phyloP scores from a whole-genome alignment of 2,888 invertebrate genomes.

The Cabera pusaria region DNA sequence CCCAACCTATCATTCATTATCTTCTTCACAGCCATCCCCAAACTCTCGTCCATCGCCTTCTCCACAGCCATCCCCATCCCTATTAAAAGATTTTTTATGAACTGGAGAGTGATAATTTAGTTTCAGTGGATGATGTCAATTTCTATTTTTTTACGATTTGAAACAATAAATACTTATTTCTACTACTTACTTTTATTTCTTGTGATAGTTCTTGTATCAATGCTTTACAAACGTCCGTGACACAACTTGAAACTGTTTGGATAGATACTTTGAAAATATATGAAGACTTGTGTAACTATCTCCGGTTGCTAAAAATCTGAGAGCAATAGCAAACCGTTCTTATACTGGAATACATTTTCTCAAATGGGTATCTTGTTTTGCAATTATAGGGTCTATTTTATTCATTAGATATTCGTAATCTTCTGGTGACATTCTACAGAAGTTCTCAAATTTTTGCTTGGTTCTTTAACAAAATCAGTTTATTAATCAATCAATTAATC shows the following conservation, averaged over 20 bases:
- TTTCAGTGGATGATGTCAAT: too few relatives aligned
- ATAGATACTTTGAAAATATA: slow-evolving; percentile 5
- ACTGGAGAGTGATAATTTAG: too few relatives aligned
- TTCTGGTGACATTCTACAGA: slow-evolving; percentile 7
- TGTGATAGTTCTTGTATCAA: slow-evolving; percentile 4
- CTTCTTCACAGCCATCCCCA: too few relatives aligned
- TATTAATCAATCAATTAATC: too few relatives aligned
- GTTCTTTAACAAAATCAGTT: neutral
- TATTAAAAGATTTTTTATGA: too few relatives aligned
- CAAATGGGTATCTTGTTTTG: slow-evolving; percentile 4
- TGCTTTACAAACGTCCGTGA: slow-evolving; percentile 3
- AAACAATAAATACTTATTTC: too few relatives aligned
- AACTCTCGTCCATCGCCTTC: too few relatives aligned
- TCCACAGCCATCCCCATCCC: too few relatives aligned
- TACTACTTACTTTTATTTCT: slow-evolving; percentile 6
- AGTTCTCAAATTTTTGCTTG: slow-evolving; percentile 1
- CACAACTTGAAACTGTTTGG: slow-evolving; percentile 6
- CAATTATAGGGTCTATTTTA: slow-evolving; percentile 5
- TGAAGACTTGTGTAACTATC: slow-evolving; percentile 8
- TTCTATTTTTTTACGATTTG: too few relatives aligned
- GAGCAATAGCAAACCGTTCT: slow-evolving; percentile 7
- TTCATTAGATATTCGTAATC: slow-evolving; percentile 3
- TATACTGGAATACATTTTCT: slow-evolving; percentile 4
- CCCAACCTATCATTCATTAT: too few relatives aligned
- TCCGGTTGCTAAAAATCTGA: slow-evolving; percentile 7